A percentile compares a stretch with the other conserved stretches of the same genome.
Evolutionary conservation across 2,797 vertebrate genomes (phyloP).

Genomic region (Enteromius thamalakanensis): DNA sequence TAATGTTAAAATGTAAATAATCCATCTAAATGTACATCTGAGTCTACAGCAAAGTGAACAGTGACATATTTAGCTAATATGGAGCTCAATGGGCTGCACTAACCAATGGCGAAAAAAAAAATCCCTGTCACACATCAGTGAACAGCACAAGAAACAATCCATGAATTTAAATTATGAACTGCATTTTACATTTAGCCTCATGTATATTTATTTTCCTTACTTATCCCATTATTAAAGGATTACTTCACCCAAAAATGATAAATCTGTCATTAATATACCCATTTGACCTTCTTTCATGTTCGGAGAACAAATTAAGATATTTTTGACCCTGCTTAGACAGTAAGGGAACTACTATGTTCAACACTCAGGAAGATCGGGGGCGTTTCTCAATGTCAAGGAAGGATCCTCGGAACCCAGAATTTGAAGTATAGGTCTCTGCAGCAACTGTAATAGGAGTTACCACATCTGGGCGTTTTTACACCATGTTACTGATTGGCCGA

Average conservation of each 20-base stretch:
- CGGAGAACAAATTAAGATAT: neutral
- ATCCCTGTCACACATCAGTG: neutral
- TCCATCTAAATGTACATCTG: neutral
- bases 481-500: too few species aligned
- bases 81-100: neutral
- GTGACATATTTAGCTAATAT: neutral
- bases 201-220: neutral
- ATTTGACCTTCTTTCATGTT: neutral
- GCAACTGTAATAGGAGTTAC: too few species aligned
- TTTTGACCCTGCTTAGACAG: neutral
- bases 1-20: slow-evolving; percentile 3
- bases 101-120: neutral
- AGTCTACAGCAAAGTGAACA: neutral
- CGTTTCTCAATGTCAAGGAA: too few species aligned
- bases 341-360: neutral
- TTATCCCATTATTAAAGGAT: neutral
- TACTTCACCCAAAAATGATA: neutral
- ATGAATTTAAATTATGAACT: neutral
- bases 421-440: too few species aligned
- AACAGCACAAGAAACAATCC: neutral
- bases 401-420: too few species aligned
- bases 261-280: neutral
- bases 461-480: too few species aligned
- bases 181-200: neutral
- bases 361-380: neutral